phyloP scores from a whole-genome alignment of 2,797 vertebrate genomes.

The Silurus aristotelis region DNA sequence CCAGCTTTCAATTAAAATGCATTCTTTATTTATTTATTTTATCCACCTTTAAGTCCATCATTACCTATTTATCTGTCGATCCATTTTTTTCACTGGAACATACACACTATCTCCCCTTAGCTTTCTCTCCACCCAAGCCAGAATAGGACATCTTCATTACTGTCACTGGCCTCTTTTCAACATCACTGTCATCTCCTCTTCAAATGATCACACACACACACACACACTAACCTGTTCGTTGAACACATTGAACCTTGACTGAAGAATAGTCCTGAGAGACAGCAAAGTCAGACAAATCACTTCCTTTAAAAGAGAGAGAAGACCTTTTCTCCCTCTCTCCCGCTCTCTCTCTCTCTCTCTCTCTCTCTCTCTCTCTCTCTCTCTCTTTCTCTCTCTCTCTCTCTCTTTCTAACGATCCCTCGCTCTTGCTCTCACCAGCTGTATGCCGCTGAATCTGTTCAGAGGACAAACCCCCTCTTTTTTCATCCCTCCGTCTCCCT shows the following conservation, averaged over 20 bases:
- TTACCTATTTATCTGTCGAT: background rate
- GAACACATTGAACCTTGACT: slow-evolving; percentile 37
- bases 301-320: slow-evolving; percentile 52
- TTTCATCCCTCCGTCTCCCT: slow-evolving; percentile 39
- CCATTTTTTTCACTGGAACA: background rate
- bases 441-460: slow-evolving; percentile 55
- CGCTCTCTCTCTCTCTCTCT: slow-evolving; percentile 26
- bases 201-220: slow-evolving; percentile 33
- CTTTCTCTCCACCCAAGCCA: slow-evolving; percentile 23
- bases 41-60: background rate
- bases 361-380: slow-evolving; percentile 32
- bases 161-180: background rate
- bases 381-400: slow-evolving; percentile 37
- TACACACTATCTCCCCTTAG: background rate
- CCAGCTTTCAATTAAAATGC: background rate
- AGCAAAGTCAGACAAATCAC: slow-evolving; percentile 34
- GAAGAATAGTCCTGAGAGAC: slow-evolving; percentile 42
- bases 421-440: slow-evolving; percentile 52
- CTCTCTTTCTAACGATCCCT: slow-evolving; percentile 40
- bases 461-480: slow-evolving; percentile 58
- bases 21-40: background rate
- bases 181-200: slow-evolving; percentile 29
- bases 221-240: slow-evolving; percentile 52
- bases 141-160: slow-evolving; percentile 19
- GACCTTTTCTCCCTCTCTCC: slow-evolving; percentile 41